Evolutionary conservation across 2,797 vertebrate genomes (phyloP).

Genomic region (Mormyrus proboscirostris): DNA sequence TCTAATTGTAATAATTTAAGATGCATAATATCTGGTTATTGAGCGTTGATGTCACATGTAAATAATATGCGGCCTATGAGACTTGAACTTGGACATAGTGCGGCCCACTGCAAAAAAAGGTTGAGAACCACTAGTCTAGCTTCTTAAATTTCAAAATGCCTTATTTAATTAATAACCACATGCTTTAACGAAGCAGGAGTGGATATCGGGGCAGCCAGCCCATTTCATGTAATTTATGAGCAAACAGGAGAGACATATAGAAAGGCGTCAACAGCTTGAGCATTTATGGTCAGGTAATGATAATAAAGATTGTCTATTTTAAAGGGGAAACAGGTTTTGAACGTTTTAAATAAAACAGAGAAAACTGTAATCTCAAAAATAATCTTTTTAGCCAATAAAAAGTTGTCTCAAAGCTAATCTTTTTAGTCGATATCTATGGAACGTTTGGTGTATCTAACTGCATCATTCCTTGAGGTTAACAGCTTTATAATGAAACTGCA

Average conservation of each 20-base stretch:
- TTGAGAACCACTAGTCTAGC: not conserved
- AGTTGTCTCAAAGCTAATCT: not conserved
- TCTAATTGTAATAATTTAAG: too few relatives aligned
- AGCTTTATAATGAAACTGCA: not conserved
- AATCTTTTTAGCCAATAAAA: not conserved
- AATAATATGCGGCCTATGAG: too few relatives aligned
- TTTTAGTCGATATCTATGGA: not conserved
- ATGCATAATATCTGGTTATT: too few relatives aligned
- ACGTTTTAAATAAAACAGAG: not conserved
- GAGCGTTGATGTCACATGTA: too few relatives aligned
- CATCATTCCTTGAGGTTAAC: not conserved
- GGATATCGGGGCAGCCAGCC: not conserved
- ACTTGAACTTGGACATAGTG: too few relatives aligned
- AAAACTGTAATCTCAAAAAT: not conserved
- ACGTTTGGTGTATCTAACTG: not conserved
- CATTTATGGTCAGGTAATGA: not conserved
- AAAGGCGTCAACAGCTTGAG: not conserved
- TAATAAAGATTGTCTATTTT: not conserved
- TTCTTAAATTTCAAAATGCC: not conserved
- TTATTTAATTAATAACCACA: not conserved
- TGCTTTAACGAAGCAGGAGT: not conserved
- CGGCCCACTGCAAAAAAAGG: too few relatives aligned
- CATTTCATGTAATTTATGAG: not conserved
- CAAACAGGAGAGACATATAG: not conserved
- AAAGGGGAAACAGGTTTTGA: not conserved